Conservation (phyloP, 2,888 invertebrate genomes). For the Rutpela maculata region DNA sequence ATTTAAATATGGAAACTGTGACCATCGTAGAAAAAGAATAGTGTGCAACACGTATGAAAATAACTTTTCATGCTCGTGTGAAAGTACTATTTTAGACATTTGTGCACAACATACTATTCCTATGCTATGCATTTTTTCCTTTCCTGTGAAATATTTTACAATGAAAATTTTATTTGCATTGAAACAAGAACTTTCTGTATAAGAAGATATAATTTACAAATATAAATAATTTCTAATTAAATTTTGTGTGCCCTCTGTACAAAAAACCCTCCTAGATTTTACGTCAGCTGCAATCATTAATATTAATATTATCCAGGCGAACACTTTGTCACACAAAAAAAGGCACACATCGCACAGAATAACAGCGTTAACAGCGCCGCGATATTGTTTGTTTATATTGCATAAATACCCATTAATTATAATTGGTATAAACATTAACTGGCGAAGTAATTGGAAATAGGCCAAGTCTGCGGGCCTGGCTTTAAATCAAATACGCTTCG, state of each 20-base stretch:
- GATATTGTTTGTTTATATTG: constrained; percentile 26
- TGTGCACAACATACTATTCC: too few relatives aligned
- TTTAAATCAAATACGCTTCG: constrained; percentile 65
- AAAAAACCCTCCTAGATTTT: background rate
- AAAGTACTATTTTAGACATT: too few relatives aligned
- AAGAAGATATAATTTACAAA: background rate
- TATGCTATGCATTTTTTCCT: too few relatives aligned
- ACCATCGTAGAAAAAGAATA: too few relatives aligned
- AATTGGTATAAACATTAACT: constrained; percentile 58
- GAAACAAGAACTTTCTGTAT: background rate
- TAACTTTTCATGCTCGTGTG: too few relatives aligned
- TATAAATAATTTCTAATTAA: background rate
- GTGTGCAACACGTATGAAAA: too few relatives aligned
- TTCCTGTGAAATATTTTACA: background rate
- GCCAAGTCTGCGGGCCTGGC: constrained; percentile 59
- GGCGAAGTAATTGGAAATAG: constrained; percentile 60
- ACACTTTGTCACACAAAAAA: constrained; percentile 2
- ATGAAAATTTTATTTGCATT: background rate
- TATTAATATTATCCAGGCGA: constrained; percentile 7
- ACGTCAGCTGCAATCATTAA: constrained; percentile 9
- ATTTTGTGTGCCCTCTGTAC: background rate
- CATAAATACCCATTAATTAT: constrained; percentile 57
- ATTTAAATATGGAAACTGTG: too few relatives aligned
- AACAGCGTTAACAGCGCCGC: background rate
- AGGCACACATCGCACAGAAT: constrained; percentile 11